Percentiles rank a stretch among this genome's conserved stretches.
These are phyloP conservation scores for Lochmaea capreae DNA, from an alignment of 2,888 invertebrate genomes.

Conservation along the genomic window DNA sequence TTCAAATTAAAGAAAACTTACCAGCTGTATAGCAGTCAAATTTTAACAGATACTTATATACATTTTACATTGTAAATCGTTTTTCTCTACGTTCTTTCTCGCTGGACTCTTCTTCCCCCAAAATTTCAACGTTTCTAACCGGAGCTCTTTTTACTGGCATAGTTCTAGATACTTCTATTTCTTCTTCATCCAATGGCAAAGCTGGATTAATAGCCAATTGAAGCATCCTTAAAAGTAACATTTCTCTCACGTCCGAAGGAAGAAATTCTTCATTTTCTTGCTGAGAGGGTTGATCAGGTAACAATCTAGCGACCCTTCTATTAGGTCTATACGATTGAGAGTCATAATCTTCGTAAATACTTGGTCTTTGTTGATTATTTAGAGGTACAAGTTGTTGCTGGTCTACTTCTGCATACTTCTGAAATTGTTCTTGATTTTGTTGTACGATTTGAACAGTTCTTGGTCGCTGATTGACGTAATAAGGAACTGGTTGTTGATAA, in stretches of 20 bases:
- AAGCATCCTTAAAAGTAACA: conserved; percentile 77
- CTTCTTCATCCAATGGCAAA: conserved; percentile 61
- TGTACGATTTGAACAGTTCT: conserved; percentile 4
- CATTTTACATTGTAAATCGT: background rate
- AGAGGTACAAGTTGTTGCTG: conserved; percentile 42
- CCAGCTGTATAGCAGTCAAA: background rate
- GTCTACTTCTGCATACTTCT: conserved; percentile 31
- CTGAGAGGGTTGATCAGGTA: conserved; percentile 45
- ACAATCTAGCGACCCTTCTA: conserved; percentile 58
- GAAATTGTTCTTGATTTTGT: conserved; percentile 36
- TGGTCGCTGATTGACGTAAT: conserved; percentile 47
- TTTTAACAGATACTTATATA: background rate
- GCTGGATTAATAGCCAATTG: conserved; percentile 78
- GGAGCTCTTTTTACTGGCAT: conserved; percentile 70
- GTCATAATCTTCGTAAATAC: conserved; percentile 49
- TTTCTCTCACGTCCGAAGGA: conserved; percentile 78
- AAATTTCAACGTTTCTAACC: conserved; percentile 78
- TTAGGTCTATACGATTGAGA: conserved; percentile 57
- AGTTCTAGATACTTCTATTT: conserved; percentile 64
- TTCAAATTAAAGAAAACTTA: background rate
- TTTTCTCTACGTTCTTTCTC: conserved; percentile 20
- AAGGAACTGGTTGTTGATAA: conserved; percentile 42
- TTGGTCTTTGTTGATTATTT: conserved; percentile 41
- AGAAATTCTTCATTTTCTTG: conserved; percentile 69
- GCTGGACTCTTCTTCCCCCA: conserved; percentile 72